Conservation (phyloP, 2,797 vertebrate genomes). For the Leucoraja ocellata region DNA sequence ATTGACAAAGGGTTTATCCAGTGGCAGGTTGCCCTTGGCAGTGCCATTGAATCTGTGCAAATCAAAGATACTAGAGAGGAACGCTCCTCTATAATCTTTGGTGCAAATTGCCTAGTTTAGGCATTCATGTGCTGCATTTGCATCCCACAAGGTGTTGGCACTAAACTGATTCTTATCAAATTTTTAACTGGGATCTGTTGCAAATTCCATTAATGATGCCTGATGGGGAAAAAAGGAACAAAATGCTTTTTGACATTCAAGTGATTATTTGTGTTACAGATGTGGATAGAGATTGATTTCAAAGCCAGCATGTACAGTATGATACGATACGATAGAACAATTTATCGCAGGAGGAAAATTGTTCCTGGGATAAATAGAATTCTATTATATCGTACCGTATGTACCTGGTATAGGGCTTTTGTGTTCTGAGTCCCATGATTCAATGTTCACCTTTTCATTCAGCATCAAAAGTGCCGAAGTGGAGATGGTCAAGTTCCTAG, state of each 20-base stretch:
- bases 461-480: too few species aligned
- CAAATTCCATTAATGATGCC: not conserved
- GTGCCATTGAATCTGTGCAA: not conserved
- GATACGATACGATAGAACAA: too few species aligned
- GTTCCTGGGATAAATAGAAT: too few species aligned
- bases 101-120: not conserved
- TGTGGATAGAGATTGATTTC: not conserved
- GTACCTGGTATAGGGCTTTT: not conserved
- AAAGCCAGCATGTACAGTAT: too few species aligned
- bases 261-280: not conserved
- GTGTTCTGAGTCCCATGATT: not conserved
- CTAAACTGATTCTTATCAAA: not conserved
- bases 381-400: not conserved
- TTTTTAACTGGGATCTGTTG: not conserved
- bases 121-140: not conserved
- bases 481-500: too few species aligned
- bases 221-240: not conserved
- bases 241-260: not conserved
- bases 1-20: not conserved
- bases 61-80: not conserved
- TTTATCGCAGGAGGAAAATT: too few species aligned
- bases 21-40: not conserved
- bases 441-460: too few species aligned
- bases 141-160: not conserved
- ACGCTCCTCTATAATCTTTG: too few species aligned